phyloP scores from a whole-genome alignment of 2,797 vertebrate genomes.

The Numenius phaeopus region DNA sequence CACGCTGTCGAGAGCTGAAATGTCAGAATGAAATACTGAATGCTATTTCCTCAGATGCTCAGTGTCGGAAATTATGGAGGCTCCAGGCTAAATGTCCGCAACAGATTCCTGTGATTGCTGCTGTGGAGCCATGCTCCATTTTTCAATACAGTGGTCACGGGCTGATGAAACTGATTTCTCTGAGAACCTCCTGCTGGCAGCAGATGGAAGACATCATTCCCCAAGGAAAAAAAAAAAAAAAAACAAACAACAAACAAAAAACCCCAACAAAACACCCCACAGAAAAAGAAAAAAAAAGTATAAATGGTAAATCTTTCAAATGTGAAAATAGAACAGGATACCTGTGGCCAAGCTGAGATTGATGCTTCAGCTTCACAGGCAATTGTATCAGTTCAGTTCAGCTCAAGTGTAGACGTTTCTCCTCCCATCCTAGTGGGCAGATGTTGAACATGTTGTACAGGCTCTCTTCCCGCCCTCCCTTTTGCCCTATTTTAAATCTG shows the following conservation, averaged over 20 bases:
- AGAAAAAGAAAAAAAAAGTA: not conserved
- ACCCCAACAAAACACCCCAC: not conserved
- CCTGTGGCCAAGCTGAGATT: not conserved
- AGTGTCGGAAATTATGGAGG: constrained; percentile 33
- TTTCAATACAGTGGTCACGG: not conserved
- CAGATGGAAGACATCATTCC: not conserved
- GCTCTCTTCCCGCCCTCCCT: not conserved
- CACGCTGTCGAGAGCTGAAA: constrained; percentile 1
- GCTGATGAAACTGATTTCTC: constrained; percentile 24
- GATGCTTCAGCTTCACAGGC: not conserved
- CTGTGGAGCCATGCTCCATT: not conserved
- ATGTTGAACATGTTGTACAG: not conserved
- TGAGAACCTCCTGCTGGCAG: constrained; percentile 4
- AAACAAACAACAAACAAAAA: not conserved
- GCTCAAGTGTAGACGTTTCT: not conserved
- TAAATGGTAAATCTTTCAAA: not conserved
- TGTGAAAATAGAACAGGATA: not conserved
- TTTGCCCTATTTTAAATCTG: constrained; percentile 26
- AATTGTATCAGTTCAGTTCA: not conserved
- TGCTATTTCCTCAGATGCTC: constrained; percentile 34
- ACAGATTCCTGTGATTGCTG: not conserved
- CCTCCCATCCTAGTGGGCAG: not conserved
- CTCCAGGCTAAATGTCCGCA: not conserved
- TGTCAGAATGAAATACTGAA: constrained; percentile 56
- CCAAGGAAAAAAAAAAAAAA: not conserved